Base-by-base conservation (phyloP, 2,888 invertebrate species). In the Drosophila borealis region DNA sequence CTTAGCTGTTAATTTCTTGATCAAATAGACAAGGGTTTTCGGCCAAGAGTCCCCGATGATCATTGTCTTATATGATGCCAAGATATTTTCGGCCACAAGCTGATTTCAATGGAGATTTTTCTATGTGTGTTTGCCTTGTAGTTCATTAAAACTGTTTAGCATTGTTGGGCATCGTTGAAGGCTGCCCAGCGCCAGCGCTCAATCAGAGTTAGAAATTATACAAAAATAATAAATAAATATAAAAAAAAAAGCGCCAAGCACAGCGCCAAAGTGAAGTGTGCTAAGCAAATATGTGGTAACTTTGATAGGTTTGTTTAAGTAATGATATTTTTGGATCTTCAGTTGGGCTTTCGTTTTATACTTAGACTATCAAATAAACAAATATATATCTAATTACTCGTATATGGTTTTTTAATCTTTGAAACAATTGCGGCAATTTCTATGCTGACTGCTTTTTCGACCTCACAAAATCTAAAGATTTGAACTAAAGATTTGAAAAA, bases 91-190 rank as follows among this genome's bases (percentile, higher is more conserved):
- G 19, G 11, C n/a, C 11, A 49, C 19, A 39, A 66, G 17, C n/a
- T 41, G 33, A 17, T 42, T 29, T 42, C 48, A 67, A 53, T 63
- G 53, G 8, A 42, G 13, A 67, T 44, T 2, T 13, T n/a, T 9
- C 8, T 2, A 10, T 17, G 11, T 17, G 5, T 73, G 65, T 88
- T 88, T 89, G 79, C 49, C 67, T 51, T 50, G 66, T 59, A 78
- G 68, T 82, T 87, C 82, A 84, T 83, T 88, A 89, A 89, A 88
- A 78, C 33, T 89, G 72, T 85, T 83, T 81, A 85, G 76, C 75
- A 78, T 76, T 73, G 73, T 82, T 73, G 67, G 56, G 67, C 77
- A 70, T 72, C 77, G 59, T 63, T 86, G 83, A 50, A 48, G 50
- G 21, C 53, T 37, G 49, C 3, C 10, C 73, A 80, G 68, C 81